Percentiles rank a stretch among this genome's conserved stretches.
phyloP scores from a whole-genome alignment of 2,113 vertebrate species.

The Amazona vittata region DNA sequence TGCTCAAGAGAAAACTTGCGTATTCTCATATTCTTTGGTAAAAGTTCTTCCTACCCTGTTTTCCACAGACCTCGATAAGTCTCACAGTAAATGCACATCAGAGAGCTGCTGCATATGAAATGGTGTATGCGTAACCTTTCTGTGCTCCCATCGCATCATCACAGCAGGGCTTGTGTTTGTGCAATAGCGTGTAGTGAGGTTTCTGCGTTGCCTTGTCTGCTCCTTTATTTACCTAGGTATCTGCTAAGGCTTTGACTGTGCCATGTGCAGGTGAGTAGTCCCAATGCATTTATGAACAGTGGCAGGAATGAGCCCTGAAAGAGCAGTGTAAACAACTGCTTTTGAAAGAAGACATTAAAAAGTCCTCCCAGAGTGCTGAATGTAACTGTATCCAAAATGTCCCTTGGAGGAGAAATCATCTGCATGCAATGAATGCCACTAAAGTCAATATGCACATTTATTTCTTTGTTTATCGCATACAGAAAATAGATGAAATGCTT shows the following conservation, averaged over 20 bases:
- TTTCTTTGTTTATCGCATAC: background rate
- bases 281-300: background rate
- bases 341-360: background rate
- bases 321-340: background rate
- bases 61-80: background rate
- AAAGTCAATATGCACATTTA: background rate
- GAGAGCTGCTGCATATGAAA: background rate
- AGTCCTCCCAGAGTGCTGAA: conserved; percentile 6
- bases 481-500: background rate
- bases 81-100: background rate
- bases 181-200: background rate
- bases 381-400: background rate
- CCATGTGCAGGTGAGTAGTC: background rate
- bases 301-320: background rate
- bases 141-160: background rate
- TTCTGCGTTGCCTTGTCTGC: background rate
- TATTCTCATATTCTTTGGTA: background rate
- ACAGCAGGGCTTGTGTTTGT: background rate
- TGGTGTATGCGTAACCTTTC: background rate
- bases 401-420: background rate
- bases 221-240: background rate
- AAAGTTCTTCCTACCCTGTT: background rate
- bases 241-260: background rate
- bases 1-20: conserved; percentile 6
- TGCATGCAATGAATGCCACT: background rate